Evolutionary conservation across 2,113 vertebrate species (phyloP).

Genomic region (Notarius lentiginosus): DNA sequence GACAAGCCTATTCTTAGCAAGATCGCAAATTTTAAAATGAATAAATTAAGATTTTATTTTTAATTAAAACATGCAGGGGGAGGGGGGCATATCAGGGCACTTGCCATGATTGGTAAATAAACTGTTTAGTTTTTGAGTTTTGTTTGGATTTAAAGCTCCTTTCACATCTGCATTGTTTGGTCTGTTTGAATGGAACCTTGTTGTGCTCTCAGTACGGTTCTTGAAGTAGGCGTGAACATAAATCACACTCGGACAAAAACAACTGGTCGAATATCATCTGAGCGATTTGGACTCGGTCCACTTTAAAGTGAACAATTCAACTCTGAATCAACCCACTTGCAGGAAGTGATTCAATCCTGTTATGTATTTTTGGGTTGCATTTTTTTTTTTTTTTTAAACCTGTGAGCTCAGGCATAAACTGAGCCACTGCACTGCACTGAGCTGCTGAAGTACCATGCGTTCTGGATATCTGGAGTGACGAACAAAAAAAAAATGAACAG

Average conservation of each 20-base stretch:
- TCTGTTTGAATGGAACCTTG: neutral
- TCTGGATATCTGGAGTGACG: neutral
- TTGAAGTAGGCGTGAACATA: neutral
- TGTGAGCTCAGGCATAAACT: neutral
- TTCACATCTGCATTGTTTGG: neutral
- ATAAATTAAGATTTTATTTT: too few relatives aligned
- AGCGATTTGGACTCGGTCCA: neutral
- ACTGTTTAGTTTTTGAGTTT: too few relatives aligned
- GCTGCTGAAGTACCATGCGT: neutral
- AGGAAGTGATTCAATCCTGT: neutral
- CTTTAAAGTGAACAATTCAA: neutral
- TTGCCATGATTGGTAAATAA: too few relatives aligned
- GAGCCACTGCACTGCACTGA: neutral
- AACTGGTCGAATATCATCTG: neutral
- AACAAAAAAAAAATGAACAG: neutral
- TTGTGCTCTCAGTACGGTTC: neutral
- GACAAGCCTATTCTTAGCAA: too few relatives aligned
- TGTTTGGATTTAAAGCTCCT: neutral
- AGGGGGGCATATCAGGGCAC: too few relatives aligned
- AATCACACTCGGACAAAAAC: neutral
- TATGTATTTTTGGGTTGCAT: neutral
- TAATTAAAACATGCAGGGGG: too few relatives aligned
- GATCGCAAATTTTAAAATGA: too few relatives aligned
- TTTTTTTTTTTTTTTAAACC: neutral
- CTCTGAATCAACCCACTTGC: neutral